Base-by-base conservation (phyloP, 92 coral and sea anemone species). In the Scolanthus callimorphus region DNA sequence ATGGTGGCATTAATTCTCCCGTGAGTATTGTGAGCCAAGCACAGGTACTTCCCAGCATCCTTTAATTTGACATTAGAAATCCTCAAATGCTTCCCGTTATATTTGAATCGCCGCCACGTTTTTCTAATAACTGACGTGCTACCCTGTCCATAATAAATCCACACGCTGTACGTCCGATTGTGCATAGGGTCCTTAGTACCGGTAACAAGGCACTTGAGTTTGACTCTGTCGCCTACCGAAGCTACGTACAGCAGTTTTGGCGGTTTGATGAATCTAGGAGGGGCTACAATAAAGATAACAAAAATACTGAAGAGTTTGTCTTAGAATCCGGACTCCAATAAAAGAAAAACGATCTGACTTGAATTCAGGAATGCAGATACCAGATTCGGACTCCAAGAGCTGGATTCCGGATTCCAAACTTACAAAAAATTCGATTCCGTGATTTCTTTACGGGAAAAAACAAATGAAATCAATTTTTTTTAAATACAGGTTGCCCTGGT, bases 81-180 rank as follows among this genome's bases (percentile, higher is more conserved):
- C 51, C 67, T 83, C 31, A 92, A 70, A 54, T 63, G 73, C 53
- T 55, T 75, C 28, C 84, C 83, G 10, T 50, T 57, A 17, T 50
- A 12, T 51, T 63, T 69, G 13, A 12, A n/a, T 11, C 24, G 17
- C 37, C 21, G 17, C 22, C 55, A 10, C 22, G 63, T 28, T 15
- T 49, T 0, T 45, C 52, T 21, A 46, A 46, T 21, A 1, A 47
- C 23, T 13, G 44, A 13, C 11, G 58, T 53, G 15, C 17, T 24
- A 13, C 67, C 65, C 1, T 34, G 17, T 0, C 74, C 76, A 0
- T 60, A 1, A 51, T 77, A 79, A 30, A 27, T 55, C 98, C 98
- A 92, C 1, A 82, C 90, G 11, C 88, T 76, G 1, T 78, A 56
- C 1, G 98, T 92, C 46, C 89, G 48, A 65, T 80, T 92, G 17